Base-by-base conservation (phyloP, 2,888 invertebrate species). In the Carpatolechia fugitivella region DNA sequence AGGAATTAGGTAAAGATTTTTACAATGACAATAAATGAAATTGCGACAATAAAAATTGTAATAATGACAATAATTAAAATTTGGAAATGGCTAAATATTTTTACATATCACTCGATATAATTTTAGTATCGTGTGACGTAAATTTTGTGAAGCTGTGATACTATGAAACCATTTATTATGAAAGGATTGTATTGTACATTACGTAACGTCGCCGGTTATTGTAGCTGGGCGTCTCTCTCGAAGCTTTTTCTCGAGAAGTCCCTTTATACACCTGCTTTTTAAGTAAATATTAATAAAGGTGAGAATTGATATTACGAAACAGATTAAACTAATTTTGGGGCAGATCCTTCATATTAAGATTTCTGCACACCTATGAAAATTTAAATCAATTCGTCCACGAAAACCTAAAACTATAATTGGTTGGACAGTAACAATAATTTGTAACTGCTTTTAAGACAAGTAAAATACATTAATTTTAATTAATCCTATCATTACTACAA, bases 131-230 rank as follows among this genome's bases (percentile, higher is more conserved):
- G 75, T 62, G 82, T 80, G 81, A 77, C 74, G 54, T 76, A 78
- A 78, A 76, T 76, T 74, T 74, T 80, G 74, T 77, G 71, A 76
- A 78, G 77, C 82, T 82, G 82, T 82, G 82, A 82, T 82, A 82
- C 55, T 76, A 74, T 64, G 67, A 70, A 79, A 76, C 60, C 61
- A 60, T 72, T 72, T 77, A 76, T 75, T 70, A 72, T 72, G 74
- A 74, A 69, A 67, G 63, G 63, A 33, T 68, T 68, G 65, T 66
- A 69, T 73, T 62, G 70, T 71, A 68, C 63, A 72, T 67, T 76
- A 76, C 69, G 65, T 58, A 64, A 72, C 66, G 67, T 72, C 16
- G 31, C 31, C 16, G 31, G n/a, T 11, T 44, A 29, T 11, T n/a
- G 29, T 44, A 24, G 13, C 29, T 20, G 24, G 24, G 46, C 29